Conservation (phyloP, 35 echinoderm and acorn worm genomes). For the Amphiura filiformis region DNA sequence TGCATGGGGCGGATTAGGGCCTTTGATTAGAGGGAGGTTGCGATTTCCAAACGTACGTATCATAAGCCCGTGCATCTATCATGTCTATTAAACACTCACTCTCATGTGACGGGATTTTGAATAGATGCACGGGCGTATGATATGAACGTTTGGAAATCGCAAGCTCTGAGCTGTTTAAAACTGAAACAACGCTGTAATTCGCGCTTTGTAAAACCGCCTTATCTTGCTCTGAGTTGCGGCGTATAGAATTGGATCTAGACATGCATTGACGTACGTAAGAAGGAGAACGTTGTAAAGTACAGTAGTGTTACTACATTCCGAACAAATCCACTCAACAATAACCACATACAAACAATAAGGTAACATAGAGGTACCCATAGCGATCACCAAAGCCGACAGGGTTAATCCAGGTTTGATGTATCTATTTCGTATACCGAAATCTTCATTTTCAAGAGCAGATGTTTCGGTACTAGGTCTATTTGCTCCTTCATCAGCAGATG, state of each 20-base stretch:
- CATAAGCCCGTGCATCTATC: no score
- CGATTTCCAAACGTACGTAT: no score
- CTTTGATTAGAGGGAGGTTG: no score
- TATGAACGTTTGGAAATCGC: no score
- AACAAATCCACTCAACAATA: not conserved
- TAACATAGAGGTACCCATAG: not conserved
- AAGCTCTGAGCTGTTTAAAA: not conserved
- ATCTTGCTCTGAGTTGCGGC: conserved; percentile 32
- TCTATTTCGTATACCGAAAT: not conserved
- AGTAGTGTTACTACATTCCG: not conserved
- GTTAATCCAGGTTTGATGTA: conserved; percentile 23
- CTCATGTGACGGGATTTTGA: no score
- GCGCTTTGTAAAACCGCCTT: not conserved
- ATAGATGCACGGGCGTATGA: no score
- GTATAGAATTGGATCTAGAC: conserved; percentile 9
- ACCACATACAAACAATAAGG: not conserved
- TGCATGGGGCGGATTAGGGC: no score
- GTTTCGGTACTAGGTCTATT: no score
- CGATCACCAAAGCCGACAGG: not conserved
- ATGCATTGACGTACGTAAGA: not conserved
- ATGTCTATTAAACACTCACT: no score
- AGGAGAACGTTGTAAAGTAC: not conserved
- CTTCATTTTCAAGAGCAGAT: no score
- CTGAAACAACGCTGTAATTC: not conserved
- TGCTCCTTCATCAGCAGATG: no score